Percentiles rank a stretch among this genome's conserved stretches.
phyloP scores from a whole-genome alignment of 2,888 invertebrate genomes.

The Heliconius cydno region DNA sequence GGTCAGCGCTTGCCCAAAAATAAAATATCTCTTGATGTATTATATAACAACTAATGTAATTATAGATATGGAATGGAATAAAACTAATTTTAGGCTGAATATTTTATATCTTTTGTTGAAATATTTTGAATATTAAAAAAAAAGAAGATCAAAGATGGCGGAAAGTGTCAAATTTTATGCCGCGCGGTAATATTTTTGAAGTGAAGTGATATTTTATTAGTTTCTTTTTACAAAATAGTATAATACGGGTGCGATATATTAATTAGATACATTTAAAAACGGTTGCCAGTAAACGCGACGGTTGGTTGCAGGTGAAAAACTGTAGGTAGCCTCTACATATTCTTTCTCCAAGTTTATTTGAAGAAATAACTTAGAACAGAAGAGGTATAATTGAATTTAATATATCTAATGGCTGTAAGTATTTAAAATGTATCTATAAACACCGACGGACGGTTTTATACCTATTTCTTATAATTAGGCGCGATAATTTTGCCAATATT shows the following conservation, averaged over 20 bases:
- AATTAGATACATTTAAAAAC: background rate
- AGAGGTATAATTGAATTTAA: background rate
- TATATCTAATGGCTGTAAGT: background rate
- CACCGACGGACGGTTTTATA: conserved; percentile 18
- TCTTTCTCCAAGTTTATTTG: background rate
- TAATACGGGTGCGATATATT: no score
- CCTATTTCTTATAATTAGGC: conserved; percentile 38
- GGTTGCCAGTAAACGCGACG: background rate
- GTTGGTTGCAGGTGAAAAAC: background rate
- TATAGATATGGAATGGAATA: conserved; percentile 38
- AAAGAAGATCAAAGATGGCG: conserved; percentile 2
- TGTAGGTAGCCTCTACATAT: background rate
- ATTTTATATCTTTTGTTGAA: background rate
- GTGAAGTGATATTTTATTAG: background rate
- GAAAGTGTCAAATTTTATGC: background rate
- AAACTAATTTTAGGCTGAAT: conserved; percentile 27
- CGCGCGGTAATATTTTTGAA: background rate
- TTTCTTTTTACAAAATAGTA: no score
- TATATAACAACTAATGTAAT: conserved; percentile 68
- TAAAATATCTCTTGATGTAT: conserved; percentile 76
- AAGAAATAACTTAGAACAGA: background rate
- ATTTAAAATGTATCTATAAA: background rate
- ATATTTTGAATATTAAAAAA: background rate
- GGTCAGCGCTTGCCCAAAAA: conserved; percentile 71
- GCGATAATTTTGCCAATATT: conserved; percentile 39